phyloP scores from a whole-genome alignment of 2,797 vertebrate species.

The Fistularia tabacaria region DNA sequence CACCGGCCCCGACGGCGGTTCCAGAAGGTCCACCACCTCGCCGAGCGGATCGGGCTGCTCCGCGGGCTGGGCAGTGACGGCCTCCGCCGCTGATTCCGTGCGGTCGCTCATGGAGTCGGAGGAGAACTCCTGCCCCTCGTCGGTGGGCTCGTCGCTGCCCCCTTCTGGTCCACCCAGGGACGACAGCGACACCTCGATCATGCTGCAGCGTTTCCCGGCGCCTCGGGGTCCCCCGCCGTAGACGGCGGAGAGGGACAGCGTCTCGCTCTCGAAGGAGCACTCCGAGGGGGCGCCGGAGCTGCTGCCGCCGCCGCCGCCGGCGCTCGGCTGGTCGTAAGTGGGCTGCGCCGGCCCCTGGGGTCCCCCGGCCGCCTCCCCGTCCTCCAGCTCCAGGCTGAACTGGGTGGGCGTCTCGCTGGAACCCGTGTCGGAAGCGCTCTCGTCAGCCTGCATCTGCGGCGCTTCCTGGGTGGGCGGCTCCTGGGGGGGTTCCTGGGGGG shows the following conservation, averaged over 20 bases:
- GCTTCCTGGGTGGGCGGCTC: slow-evolving; percentile 34
- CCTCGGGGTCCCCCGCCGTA: slow-evolving; percentile 25
- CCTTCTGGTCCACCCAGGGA: slow-evolving; percentile 63
- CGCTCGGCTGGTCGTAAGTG: slow-evolving; percentile 10
- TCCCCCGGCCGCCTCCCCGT: slow-evolving; percentile 23
- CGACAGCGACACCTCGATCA: slow-evolving; percentile 72
- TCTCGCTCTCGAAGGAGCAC: slow-evolving; percentile 76
- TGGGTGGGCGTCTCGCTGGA: slow-evolving; percentile 74
- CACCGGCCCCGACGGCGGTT: slow-evolving; percentile 19
- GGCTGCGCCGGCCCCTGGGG: slow-evolving; percentile 15
- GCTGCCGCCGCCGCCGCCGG: slow-evolving; percentile 46
- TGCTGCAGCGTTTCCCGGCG: slow-evolving; percentile 54
- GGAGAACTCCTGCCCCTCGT: slow-evolving; percentile 73
- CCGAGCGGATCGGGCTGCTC: slow-evolving; percentile 20
- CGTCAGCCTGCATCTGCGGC: slow-evolving; percentile 43
- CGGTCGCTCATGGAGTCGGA: slow-evolving; percentile 83
- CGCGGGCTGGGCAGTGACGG: slow-evolving; percentile 10
- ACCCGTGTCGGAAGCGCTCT: slow-evolving; percentile 69
- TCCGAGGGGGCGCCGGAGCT: slow-evolving; percentile 77
- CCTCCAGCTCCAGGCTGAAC: slow-evolving; percentile 73
- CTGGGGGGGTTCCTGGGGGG: slow-evolving; percentile 47
- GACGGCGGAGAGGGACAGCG: slow-evolving; percentile 60
- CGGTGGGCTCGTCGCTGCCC: slow-evolving; percentile 62
- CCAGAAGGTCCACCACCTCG: neutral
- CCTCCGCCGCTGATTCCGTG: slow-evolving; percentile 55